Base-by-base conservation (phyloP, 2,888 invertebrate genomes). In the Timandra comae region DNA sequence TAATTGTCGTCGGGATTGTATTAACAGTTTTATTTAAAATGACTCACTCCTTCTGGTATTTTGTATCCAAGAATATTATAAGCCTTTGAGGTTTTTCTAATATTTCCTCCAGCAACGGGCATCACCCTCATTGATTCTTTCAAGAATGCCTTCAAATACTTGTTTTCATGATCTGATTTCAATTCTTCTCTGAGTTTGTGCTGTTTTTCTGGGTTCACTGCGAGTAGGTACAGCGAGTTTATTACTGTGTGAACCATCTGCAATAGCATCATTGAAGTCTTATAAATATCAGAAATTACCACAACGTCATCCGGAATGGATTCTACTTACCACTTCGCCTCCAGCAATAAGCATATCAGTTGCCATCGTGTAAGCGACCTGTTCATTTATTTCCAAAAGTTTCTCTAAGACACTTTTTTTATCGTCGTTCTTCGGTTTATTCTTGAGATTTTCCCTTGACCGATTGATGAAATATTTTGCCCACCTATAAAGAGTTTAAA, bases 91-190 rank as follows among this genome's bases (percentile, higher is more conserved):
- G 88, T 75, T 33, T 67, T 66, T 36, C 91, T 80, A 6, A 88
- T 49, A 41, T 87, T 89, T 0, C 88, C 91, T 7, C 87, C 63
- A 0, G 87, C 86, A 1, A 90, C 86, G 0, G 91, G 90, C 52
- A 87, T 81, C n/a, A 90, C 43, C 50, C 93, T 84, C 36, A 91
- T 62, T 0, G 90, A 82, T 65, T 94, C 93, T 57, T 92, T 93
- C 22, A 93, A 86, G 48, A 91, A 91, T 0, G 92, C 93, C 40
- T 87, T 89, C 10, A 94, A 59, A 52, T 91, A 93, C 0, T 88
- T 72, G 62, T 30, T 72, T 1, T 56, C 57, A 0, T 56, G 29
- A 2, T 51, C 63, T 0, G 61, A 63, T 0, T 69, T 37, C 4
- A 90, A 52, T 61, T 93, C 91, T 26, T 87, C 63, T 9, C 89